phyloP scores from a whole-genome alignment of 2,113 vertebrate genomes.

The Puma concolor region DNA sequence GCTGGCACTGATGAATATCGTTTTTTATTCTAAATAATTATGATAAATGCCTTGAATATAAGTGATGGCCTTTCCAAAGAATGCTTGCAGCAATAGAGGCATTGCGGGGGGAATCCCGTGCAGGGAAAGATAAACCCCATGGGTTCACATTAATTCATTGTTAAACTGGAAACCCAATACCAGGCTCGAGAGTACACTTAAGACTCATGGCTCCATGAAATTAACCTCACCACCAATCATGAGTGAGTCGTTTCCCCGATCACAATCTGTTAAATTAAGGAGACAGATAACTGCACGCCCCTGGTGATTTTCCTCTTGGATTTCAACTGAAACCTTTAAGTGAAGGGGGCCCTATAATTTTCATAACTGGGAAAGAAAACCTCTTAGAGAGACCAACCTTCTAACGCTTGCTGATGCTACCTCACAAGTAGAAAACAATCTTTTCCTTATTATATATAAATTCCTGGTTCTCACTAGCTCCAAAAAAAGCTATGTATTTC shows the following conservation, averaged over 20 bases:
- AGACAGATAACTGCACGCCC: not conserved
- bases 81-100: not conserved
- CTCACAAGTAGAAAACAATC: constrained; percentile 48
- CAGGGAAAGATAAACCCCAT: not conserved
- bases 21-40: constrained; percentile 40
- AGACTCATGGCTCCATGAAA: not conserved
- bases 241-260: not conserved
- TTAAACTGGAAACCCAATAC: not conserved
- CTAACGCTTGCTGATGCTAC: constrained; percentile 18
- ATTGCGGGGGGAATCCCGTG: not conserved
- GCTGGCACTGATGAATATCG: not conserved
- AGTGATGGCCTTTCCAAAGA: not conserved
- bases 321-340: constrained; percentile 44
- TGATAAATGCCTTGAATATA: not conserved
- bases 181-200: not conserved
- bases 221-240: not conserved
- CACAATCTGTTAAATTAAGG: constrained; percentile 9
- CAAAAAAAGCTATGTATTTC: constrained; percentile 54
- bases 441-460: constrained; percentile 61
- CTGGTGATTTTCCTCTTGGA: constrained; percentile 14
- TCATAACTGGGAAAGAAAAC: constrained; percentile 61
- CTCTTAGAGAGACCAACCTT: constrained; percentile 35
- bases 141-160: not conserved
- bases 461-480: constrained; percentile 43
- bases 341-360: constrained; percentile 22